A percentile compares a stretch with the other conserved stretches of the same genome.
Conservation (phyloP, 2,888 invertebrate species). For the Pristionchus arcanus region DNA sequence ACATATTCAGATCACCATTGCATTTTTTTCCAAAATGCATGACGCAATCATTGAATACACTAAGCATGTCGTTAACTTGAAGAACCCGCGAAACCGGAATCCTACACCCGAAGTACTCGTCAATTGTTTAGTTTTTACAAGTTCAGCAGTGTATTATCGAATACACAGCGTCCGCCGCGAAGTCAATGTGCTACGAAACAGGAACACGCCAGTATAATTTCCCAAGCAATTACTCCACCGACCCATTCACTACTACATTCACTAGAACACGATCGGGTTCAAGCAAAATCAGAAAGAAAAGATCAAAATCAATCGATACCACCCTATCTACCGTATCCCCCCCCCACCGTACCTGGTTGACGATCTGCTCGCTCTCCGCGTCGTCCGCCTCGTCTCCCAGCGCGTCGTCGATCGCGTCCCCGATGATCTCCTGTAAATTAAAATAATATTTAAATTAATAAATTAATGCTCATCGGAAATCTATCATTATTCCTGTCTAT, state of each 20-base stretch:
- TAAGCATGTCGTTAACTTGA: background rate
- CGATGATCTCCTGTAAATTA: slow-evolving; percentile 90
- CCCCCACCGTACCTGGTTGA: slow-evolving; percentile 69
- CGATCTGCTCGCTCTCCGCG: slow-evolving; percentile 87
- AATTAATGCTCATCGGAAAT: background rate
- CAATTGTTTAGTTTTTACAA: no score
- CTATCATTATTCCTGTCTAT: no score
- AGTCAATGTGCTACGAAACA: no score
- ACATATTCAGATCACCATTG: no score
- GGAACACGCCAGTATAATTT: no score
- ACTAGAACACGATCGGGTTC: background rate
- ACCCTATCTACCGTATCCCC: background rate
- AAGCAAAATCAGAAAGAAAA: no score
- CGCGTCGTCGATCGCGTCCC: slow-evolving; percentile 99
- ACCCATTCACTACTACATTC: background rate
- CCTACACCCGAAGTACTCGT: background rate
- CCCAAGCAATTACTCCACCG: no score
- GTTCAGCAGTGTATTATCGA: no score
- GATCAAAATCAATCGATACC: background rate
- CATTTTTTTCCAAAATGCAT: background rate
- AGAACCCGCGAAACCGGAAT: background rate
- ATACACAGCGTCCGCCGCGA: no score
- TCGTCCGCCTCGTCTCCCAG: slow-evolving; percentile 99
- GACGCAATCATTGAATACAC: background rate
- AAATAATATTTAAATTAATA: background rate